Evolutionary conservation across 2,113 vertebrate species (phyloP).

Genomic region (Dendropsophus ebraccatus): DNA sequence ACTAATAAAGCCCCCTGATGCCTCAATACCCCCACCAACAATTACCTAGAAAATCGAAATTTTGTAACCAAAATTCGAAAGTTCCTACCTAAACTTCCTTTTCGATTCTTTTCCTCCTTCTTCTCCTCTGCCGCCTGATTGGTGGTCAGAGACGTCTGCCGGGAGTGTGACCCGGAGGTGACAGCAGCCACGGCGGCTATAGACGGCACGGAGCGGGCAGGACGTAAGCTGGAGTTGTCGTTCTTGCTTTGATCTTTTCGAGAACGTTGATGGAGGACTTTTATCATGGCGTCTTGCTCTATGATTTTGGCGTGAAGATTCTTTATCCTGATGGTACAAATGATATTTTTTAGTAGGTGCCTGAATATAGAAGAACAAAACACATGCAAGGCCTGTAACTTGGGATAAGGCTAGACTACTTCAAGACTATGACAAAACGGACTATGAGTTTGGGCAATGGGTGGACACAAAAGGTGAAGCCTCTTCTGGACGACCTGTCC

Average conservation of each 20-base stretch:
- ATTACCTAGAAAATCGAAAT: no score
- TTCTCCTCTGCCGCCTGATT: constrained; percentile 76
- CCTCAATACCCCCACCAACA: no score
- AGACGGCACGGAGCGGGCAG: constrained; percentile 78
- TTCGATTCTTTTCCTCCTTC: constrained; percentile 79
- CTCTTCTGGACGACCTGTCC: no score
- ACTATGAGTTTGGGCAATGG: no score
- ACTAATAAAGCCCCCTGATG: no score
- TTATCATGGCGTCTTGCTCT: constrained; percentile 90
- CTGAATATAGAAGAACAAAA: no score
- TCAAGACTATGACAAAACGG: no score
- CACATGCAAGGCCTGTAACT: background rate
- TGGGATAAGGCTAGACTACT: background rate
- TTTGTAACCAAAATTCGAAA: background rate
- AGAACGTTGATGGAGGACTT: constrained; percentile 85
- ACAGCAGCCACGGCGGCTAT: constrained; percentile 67
- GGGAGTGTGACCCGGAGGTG: constrained; percentile 67
- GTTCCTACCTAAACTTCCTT: constrained; percentile 79
- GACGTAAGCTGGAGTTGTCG: constrained; percentile 73
- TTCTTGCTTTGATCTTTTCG: constrained; percentile 77
- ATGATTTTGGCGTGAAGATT: constrained; percentile 89
- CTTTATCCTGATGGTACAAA: constrained; percentile 77
- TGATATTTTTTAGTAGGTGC: background rate
- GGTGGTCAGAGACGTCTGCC: constrained; percentile 80
- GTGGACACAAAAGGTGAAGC: no score